phyloP scores from a whole-genome alignment of 2,797 vertebrate species.

The Hippocampus kuda region DNA sequence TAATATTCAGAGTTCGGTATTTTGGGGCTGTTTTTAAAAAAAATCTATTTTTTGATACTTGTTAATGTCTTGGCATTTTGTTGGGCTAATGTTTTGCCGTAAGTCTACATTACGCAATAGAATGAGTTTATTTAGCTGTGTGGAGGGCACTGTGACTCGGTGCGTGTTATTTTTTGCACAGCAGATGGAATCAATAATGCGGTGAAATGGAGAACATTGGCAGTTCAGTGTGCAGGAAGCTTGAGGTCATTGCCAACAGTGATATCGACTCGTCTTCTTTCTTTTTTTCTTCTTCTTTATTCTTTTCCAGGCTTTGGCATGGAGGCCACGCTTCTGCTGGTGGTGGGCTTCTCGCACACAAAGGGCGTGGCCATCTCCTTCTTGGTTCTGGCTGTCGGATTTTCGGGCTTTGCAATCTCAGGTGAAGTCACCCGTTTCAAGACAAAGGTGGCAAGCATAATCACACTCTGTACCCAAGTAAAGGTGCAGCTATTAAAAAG shows the following conservation, averaged over 20 bases:
- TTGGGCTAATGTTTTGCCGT: background rate
- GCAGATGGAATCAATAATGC: slow-evolving; percentile 25
- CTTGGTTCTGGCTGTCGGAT: slow-evolving; percentile 83
- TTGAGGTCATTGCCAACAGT: background rate
- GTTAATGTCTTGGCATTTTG: background rate
- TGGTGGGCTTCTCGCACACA: slow-evolving; percentile 87
- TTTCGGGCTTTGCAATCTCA: slow-evolving; percentile 89
- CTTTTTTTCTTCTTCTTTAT: background rate
- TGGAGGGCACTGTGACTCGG: slow-evolving; percentile 23
- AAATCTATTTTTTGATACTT: background rate
- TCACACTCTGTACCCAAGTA: too few species aligned
- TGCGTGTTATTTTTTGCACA: slow-evolving; percentile 37
- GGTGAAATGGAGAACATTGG: slow-evolving; percentile 33
- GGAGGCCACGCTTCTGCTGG: slow-evolving; percentile 84
- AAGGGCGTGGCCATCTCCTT: slow-evolving; percentile 82
- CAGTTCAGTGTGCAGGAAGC: background rate
- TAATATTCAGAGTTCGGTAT: background rate
- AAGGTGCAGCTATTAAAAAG: too few species aligned
- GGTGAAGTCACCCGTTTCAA: slow-evolving; percentile 55
- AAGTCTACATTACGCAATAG: background rate
- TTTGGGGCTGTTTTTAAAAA: too few species aligned
- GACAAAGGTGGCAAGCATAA: too few species aligned
- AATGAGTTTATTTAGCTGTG: background rate
- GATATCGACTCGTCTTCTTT: background rate
- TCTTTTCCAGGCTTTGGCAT: slow-evolving; percentile 74